Conservation (phyloP, 2,113 vertebrate genomes). For the Dipodomys merriami region DNA sequence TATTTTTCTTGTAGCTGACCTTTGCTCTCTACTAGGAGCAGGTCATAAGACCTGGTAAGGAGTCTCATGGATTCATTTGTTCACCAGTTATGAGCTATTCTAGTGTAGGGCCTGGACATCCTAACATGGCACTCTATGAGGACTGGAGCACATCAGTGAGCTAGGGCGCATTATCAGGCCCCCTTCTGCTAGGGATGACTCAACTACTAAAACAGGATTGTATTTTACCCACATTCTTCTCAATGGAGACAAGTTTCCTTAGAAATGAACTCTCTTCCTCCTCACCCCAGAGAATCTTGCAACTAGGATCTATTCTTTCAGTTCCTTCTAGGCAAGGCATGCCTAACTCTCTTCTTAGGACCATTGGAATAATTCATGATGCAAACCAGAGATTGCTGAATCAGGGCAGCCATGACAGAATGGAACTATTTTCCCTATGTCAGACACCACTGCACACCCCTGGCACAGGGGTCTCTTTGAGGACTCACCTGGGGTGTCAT, state of each 20-base stretch:
- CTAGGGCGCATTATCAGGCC: not conserved
- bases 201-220: not conserved
- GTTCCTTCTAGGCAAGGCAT: not conserved
- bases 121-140: not conserved
- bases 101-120: not conserved
- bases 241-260: not conserved
- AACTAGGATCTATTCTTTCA: not conserved
- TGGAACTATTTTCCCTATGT: not conserved
- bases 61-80: not conserved
- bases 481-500: constrained; percentile 97
- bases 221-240: not conserved
- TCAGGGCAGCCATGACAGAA: not conserved
- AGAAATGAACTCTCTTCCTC: not conserved
- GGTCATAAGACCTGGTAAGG: not conserved
- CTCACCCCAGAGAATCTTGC: not conserved
- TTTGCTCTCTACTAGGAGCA: not conserved
- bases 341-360: not conserved
- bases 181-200: not conserved
- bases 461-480: not conserved
- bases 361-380: not conserved
- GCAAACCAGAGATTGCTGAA: not conserved
- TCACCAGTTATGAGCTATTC: not conserved
- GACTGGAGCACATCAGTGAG: not conserved
- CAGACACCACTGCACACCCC: not conserved
- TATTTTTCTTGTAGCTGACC: not conserved